Evolutionary conservation across 2,888 invertebrate genomes (phyloP), one percentile per base, ranked within the genome.

Genomic region (Coelogynopora nodosa): DNA sequence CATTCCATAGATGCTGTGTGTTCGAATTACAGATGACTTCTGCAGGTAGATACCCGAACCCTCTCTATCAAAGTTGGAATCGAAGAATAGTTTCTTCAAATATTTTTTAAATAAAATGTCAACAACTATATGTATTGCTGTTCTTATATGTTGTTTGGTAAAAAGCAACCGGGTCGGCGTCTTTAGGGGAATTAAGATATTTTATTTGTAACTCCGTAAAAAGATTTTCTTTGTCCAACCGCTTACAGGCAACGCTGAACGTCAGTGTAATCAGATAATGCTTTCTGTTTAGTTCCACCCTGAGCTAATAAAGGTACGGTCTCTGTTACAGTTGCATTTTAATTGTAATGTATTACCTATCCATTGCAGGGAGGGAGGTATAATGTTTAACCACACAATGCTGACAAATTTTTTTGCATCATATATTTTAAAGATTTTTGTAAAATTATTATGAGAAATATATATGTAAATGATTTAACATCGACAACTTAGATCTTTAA

Each of bases 181-280:
- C 49, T 49, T 49, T 49, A 49, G 5, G 49, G 49, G 18, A 49
- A 49, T 49, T 18, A 49, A 49, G 49, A 49, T 49, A 49, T 49
- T 18, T 49, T 74, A 23, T 74, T 74, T 74, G 74, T 74, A 74
- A 23, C 74, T 74, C 74, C 74, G 74, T 74, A 5, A 13, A 74
- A 74, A 74, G 5, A 13, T 74, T 23, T 23, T 26, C 74, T 74
- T 74, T 74, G 23, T 74, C 74, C 74, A 74, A 74, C 74, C 74
- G 74, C 74, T 13, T 23, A 13, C 2, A 23, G 5, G 74, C 23
- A 23, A 74, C 74, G 23, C 5, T 2, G 74, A 74, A 74, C 2
- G 18, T 2, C 74, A 26, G 74, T 74, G 74, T 74, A 74, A 74
- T 74, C 27, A 74, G 74, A 74, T 10, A 74, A 74, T 74, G 5